These are phyloP conservation scores for Telenomus remus DNA, from an alignment of 1,140 invertebrate genomes.

Conservation along the genomic window DNA sequence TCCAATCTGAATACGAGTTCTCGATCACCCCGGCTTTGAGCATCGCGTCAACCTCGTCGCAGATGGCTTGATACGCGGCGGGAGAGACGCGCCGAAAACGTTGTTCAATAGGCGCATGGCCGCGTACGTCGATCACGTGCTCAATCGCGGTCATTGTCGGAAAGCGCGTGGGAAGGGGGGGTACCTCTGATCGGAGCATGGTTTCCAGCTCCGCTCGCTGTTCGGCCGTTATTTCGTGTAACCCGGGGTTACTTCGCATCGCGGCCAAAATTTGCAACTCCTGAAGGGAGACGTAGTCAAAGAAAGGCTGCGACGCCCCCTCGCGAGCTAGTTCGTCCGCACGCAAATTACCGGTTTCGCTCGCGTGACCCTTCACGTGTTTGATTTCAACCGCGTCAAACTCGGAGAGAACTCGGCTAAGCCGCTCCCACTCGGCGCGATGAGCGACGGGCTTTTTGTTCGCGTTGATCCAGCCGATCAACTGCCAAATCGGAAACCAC, in stretches of 20 bases:
- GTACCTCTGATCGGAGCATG: too few relatives aligned
- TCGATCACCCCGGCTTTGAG: conserved; percentile 56
- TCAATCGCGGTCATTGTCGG: not conserved
- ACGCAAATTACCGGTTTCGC: not conserved
- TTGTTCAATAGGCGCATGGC: conserved; percentile 13
- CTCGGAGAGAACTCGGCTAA: not conserved
- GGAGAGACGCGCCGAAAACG: conserved; percentile 3
- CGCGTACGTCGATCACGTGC: conserved; percentile 28
- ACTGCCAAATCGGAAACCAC: not conserved
- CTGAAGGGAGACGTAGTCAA: too few relatives aligned
- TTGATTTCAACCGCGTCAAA: not conserved
- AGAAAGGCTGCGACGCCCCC: not conserved
- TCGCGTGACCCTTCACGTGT: conserved; percentile 1
- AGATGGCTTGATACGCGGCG: not conserved
- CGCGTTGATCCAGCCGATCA: conserved; percentile 2
- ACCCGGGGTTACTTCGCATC: too few relatives aligned
- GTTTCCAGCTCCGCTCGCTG: not conserved
- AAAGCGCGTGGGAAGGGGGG: not conserved
- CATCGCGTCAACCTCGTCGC: conserved; percentile 3
- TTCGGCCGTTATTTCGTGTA: too few relatives aligned
- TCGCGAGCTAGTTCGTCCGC: not conserved
- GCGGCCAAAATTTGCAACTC: too few relatives aligned
- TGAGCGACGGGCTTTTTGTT: not conserved
- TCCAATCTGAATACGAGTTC: conserved; percentile 62
- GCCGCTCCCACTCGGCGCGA: conserved; percentile 1